Evolutionary conservation across 23 tunicate genomes (phyloP).

Genomic region (Corella eumyota): DNA sequence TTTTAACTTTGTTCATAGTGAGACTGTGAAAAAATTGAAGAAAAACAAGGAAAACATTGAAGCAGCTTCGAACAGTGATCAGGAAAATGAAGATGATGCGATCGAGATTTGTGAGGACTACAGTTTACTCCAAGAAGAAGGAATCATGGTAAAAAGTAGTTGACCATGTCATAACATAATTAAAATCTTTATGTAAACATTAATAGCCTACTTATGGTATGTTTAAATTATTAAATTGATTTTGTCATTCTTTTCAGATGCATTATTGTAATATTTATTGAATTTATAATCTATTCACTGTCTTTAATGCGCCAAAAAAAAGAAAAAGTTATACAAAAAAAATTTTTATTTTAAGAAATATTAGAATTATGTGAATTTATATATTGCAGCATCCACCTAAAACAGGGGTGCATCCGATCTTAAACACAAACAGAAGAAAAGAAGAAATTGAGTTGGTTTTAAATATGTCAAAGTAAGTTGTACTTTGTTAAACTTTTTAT

Average conservation of each 20-base stretch:
- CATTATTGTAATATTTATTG: too few relatives aligned
- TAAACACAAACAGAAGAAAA: constrained; percentile 14
- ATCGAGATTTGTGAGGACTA: constrained; percentile 60
- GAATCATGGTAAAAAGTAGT: constrained; percentile 43
- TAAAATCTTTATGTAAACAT: background rate
- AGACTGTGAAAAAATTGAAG: background rate
- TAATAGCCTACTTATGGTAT: too few relatives aligned
- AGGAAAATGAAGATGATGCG: constrained; percentile 61
- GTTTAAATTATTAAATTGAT: too few relatives aligned
- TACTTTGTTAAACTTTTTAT: background rate
- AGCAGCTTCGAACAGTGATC: background rate
- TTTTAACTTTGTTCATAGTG: too few relatives aligned
- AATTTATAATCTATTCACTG: too few relatives aligned
- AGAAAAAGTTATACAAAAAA: too few relatives aligned
- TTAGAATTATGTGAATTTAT: too few relatives aligned
- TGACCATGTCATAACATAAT: too few relatives aligned
- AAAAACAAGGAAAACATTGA: constrained; percentile 2
- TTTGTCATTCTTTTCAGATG: too few relatives aligned
- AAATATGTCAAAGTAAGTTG: constrained; percentile 86
- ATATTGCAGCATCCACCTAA: constrained; percentile 93
- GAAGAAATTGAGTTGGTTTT: constrained; percentile 82
- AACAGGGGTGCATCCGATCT: constrained; percentile 34
- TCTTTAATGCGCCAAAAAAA: too few relatives aligned
- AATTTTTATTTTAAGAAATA: too few relatives aligned
- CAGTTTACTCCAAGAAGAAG: constrained; percentile 44